Base-by-base conservation (phyloP, 1,140 invertebrate genomes). In the Phenacoccus solenopsis region DNA sequence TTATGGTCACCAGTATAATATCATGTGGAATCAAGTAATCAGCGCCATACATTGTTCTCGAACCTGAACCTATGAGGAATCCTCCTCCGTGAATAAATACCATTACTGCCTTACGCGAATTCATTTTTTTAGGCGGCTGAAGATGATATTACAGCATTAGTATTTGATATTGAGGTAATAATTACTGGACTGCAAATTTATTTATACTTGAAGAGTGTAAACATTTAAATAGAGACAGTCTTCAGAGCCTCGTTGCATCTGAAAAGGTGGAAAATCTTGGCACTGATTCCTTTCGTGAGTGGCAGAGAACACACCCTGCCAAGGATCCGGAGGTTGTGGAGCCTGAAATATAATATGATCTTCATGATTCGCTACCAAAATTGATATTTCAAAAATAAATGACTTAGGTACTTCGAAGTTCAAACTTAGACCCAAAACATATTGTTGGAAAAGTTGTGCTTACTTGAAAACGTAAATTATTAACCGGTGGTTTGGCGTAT, bases 1-100 rank as follows among this genome's bases (percentile, higher is more conserved):
- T 94, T 1, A 87, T 80, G 0, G 87, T 87, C 1, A 94, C 88
- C 0, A 93, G 81, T 5, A 94, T 78, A 1, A 93, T 80, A 72
- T 91, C 86, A 68, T 85, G 81, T 68, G 90, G 87, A 0, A 93
- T 78, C 0, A 94, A 76, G 73, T 85, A 85, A 73, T 90, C 87
- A 0, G 88, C 87, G 0, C 86, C 86, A 69, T 69, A 70, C 0
- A 82, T 69, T 20, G 78, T 75, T 21, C 80, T 76, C 59, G 84
- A 77, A 21, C 82, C 83, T 13, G 82, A 81, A 9, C 85, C 86
- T 1, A 73, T 70, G 22, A 80, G 78, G 73, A 83, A 88, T 0
- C 77, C 82, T 69, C 87, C 87, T 16, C 84, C 84, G 72, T 88
- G 84, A 20, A 88, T 80, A 74, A 79, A 87, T 1, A 88, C 81